These are phyloP conservation scores for Microhierax caerulescens DNA, from an alignment of 2,797 vertebrate species.

Conservation along the genomic window DNA sequence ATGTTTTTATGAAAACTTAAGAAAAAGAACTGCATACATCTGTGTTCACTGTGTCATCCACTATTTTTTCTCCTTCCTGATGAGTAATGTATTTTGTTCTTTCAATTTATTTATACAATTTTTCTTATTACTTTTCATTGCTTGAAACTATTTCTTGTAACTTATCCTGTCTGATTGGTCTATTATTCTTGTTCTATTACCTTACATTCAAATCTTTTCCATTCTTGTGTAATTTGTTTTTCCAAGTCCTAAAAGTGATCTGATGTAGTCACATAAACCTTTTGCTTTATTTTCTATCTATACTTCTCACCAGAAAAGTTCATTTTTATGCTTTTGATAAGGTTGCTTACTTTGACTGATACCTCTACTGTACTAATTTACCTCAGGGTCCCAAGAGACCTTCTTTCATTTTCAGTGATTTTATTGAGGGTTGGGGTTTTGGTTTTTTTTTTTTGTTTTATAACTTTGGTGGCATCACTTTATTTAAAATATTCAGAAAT, in stretches of 20 bases:
- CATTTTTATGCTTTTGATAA: background rate
- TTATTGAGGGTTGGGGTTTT: background rate
- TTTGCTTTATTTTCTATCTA: background rate
- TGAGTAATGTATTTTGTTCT: background rate
- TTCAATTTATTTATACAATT: background rate
- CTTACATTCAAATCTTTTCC: background rate
- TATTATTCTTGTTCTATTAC: background rate
- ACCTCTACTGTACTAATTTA: background rate
- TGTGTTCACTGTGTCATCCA: background rate
- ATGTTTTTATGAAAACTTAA: background rate
- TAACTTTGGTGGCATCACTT: background rate
- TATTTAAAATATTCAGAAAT: background rate
- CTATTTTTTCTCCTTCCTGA: background rate
- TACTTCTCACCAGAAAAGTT: background rate
- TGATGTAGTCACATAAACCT: background rate
- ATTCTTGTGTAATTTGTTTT: background rate
- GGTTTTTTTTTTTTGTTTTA: background rate
- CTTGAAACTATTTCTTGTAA: background rate
- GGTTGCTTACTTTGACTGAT: background rate
- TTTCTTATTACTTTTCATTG: background rate
- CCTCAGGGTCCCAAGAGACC: background rate
- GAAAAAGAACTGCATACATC: background rate
- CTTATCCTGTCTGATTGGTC: background rate
- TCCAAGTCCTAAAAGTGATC: background rate
- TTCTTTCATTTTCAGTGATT: background rate